Evolutionary conservation across 2,888 invertebrate genomes (phyloP).

Genomic region (Odontocolon sp.): DNA sequence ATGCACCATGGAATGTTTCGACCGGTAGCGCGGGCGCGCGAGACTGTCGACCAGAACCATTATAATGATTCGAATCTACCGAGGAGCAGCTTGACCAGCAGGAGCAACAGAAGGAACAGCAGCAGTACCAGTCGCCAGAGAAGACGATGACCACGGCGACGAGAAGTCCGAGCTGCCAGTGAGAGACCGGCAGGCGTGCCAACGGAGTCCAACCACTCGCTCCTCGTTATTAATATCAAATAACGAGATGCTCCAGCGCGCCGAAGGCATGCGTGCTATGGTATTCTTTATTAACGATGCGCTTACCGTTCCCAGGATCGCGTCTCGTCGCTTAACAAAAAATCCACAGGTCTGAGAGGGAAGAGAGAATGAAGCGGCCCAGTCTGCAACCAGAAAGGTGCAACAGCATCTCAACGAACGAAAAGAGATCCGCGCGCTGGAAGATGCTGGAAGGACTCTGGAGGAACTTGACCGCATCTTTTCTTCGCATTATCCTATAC

Average conservation of each 20-base stretch:
- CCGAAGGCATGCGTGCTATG: slow-evolving; percentile 75
- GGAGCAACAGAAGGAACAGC: slow-evolving; percentile 48
- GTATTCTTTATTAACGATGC: slow-evolving; percentile 80
- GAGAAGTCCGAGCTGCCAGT: slow-evolving; percentile 53
- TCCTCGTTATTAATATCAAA: slow-evolving; percentile 79
- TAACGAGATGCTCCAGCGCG: slow-evolving; percentile 77
- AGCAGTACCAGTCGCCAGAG: slow-evolving; percentile 32
- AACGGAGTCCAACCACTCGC: slow-evolving; percentile 28
- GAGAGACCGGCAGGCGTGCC: slow-evolving; percentile 52
- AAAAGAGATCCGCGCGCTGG: slow-evolving; percentile 9
- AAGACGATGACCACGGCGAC: slow-evolving; percentile 48
- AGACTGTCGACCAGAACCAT: slow-evolving; percentile 71
- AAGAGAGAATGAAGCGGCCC: slow-evolving; percentile 17
- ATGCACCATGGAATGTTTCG: slow-evolving; percentile 59
- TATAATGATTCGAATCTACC: slow-evolving; percentile 79
- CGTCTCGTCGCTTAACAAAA: slow-evolving; percentile 61
- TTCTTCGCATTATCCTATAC: slow-evolving; percentile 15
- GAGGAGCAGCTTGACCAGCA: slow-evolving; percentile 40
- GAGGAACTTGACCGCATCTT: slow-evolving; percentile 21
- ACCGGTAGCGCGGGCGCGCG: slow-evolving; percentile 57
- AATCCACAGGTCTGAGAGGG: slow-evolving; percentile 36
- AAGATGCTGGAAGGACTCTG: background rate
- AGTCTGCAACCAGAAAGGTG: slow-evolving; percentile 28
- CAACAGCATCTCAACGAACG: slow-evolving; percentile 8
- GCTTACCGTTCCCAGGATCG: slow-evolving; percentile 65